Evolutionary conservation across 2,797 vertebrate species (phyloP).

Genomic region (Halcyon chelicuti): DNA sequence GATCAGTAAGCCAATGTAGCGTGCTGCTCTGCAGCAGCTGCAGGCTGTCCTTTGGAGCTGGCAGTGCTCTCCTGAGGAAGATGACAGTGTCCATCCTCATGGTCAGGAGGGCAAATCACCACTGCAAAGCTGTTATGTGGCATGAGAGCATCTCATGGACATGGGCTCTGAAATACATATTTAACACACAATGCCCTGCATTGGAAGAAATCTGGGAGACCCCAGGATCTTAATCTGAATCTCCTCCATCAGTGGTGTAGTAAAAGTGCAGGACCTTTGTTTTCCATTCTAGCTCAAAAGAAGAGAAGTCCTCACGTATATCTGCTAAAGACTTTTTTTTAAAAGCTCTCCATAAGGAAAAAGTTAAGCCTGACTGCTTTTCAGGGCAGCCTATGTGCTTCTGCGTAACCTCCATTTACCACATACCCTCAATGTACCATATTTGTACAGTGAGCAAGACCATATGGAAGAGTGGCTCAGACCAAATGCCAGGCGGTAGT

Average conservation of each 20-base stretch:
- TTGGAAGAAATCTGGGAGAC: not conserved
- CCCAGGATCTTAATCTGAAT: not conserved
- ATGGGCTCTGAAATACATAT: not conserved
- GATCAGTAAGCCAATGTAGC: not conserved
- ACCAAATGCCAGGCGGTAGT: not conserved
- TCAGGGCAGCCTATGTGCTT: not conserved
- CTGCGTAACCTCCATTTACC: not conserved
- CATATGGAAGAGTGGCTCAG: not conserved
- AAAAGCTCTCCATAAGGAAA: not conserved
- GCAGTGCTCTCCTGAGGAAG: not conserved
- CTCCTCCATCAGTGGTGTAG: not conserved
- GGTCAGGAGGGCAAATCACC: not conserved
- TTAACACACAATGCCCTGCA: not conserved
- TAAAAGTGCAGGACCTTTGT: not conserved
- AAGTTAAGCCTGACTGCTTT: not conserved
- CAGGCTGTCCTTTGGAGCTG: not conserved
- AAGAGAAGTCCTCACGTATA: not conserved
- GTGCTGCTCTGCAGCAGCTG: not conserved
- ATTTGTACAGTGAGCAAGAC: not conserved
- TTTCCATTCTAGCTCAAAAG: not conserved
- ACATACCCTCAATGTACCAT: too few species aligned
- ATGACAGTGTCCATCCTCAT: rapidly evolving
- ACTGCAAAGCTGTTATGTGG: not conserved
- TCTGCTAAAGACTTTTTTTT: not conserved
- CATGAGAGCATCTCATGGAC: not conserved